Evolutionary conservation across 1,140 invertebrate species (phyloP).

Genomic region (Apis florea): DNA sequence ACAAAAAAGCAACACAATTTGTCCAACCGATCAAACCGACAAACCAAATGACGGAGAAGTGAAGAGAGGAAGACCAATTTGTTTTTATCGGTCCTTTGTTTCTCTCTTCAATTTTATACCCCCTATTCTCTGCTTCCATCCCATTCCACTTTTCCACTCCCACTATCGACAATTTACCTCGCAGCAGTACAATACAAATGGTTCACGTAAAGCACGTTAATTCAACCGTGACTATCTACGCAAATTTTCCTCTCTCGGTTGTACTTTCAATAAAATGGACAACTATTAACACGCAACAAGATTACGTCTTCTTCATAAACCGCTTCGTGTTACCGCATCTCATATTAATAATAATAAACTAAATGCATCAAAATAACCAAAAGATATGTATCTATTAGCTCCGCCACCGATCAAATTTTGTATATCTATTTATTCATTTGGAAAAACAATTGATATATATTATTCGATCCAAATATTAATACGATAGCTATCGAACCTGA

Average conservation of each 20-base stretch:
- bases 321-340: slow-evolving; percentile 2
- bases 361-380: not conserved
- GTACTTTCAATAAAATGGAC: slow-evolving; percentile 53
- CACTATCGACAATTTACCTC: slow-evolving; percentile 31
- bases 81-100: slow-evolving; percentile 69
- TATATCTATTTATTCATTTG: not conserved
- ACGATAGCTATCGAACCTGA: too few relatives aligned
- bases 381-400: too few relatives aligned
- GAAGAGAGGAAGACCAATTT: slow-evolving; percentile 61
- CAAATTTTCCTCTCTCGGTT: slow-evolving; percentile 56
- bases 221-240: slow-evolving; percentile 65
- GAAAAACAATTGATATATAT: too few relatives aligned
- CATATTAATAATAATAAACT: not conserved
- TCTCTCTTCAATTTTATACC: slow-evolving; percentile 57
- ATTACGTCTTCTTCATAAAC: slow-evolving; percentile 30
- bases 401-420: not conserved
- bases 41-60: slow-evolving; percentile 44
- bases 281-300: slow-evolving; percentile 49
- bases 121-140: not conserved
- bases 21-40: slow-evolving; percentile 50
- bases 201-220: slow-evolving; percentile 59
- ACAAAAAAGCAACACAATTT: slow-evolving; percentile 64
- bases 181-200: slow-evolving; percentile 31
- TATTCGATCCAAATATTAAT: too few relatives aligned
- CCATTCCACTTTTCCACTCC: not conserved